Conservation (phyloP, 2,113 vertebrate genomes). For the Montifringilla adamsi region DNA sequence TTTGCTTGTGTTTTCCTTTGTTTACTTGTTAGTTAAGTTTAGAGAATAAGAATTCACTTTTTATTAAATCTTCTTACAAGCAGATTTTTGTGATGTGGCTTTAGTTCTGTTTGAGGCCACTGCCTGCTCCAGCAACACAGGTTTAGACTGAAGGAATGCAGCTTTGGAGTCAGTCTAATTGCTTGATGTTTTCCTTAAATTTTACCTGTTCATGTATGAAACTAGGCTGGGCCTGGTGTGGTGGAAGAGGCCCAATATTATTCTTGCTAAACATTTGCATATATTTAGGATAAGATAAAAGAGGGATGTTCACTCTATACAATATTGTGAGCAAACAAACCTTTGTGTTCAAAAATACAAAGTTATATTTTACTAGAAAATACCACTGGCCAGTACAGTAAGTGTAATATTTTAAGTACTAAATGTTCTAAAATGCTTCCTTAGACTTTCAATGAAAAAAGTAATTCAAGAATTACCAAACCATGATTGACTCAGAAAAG, state of each 20-base stretch:
- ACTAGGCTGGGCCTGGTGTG: neutral
- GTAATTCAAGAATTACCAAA: neutral
- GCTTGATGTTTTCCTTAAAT: neutral
- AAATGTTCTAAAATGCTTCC: neutral
- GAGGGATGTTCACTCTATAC: neutral
- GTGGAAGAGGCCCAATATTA: neutral
- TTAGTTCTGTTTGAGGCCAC: neutral
- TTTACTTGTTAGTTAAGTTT: neutral
- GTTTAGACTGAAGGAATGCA: neutral
- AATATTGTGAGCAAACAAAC: neutral
- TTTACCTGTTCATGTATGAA: neutral
- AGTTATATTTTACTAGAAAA: neutral
- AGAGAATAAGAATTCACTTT: neutral
- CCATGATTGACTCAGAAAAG: neutral
- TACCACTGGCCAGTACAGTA: neutral
- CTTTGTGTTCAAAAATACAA: neutral
- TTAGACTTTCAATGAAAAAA: neutral
- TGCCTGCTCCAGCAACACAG: neutral
- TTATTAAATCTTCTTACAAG: neutral
- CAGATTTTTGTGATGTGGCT: rapidly evolving
- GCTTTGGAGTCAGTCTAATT: neutral
- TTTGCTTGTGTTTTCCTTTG: neutral
- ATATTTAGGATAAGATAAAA: neutral
- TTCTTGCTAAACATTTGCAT: neutral
- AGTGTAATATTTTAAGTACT: neutral